phyloP scores from a whole-genome alignment of 2,797 vertebrate species.

The Monodelphis domestica region DNA sequence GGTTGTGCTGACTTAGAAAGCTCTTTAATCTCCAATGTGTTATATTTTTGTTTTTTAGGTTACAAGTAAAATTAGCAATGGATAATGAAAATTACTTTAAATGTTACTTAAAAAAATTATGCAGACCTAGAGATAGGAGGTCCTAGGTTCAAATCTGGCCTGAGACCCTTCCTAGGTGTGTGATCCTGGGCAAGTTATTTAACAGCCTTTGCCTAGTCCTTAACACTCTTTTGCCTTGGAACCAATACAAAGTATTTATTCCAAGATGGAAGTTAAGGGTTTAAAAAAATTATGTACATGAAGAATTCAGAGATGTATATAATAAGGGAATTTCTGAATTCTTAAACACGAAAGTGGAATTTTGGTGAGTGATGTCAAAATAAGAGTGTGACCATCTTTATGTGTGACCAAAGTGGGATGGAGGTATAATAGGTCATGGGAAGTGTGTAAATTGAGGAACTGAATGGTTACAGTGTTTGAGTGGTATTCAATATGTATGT shows the following conservation, averaged over 20 bases:
- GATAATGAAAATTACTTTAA: neutral
- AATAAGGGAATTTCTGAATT: neutral
- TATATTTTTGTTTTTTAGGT: neutral
- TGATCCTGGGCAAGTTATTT: no score
- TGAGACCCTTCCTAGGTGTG: no score
- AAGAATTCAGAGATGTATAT: neutral
- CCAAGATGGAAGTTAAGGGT: no score
- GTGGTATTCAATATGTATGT: neutral
- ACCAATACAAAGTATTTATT: no score
- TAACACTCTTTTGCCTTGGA: no score
- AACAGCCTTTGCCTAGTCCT: no score
- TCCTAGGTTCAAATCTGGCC: no score
- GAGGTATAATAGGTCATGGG: neutral
- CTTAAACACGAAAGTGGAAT: neutral
- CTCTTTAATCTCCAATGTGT: conserved; percentile 12
- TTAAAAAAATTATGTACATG: neutral
- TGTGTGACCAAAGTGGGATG: neutral
- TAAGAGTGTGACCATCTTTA: neutral
- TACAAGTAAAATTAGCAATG: conserved; percentile 14
- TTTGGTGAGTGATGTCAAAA: neutral
- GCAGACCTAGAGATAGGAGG: no score
- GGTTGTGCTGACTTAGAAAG: neutral
- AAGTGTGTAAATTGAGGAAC: neutral
- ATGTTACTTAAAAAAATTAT: no score
- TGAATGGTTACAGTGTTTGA: neutral